Evolutionary conservation across 2,888 invertebrate species (phyloP), one percentile per base, ranked within the genome.

Genomic region (Miltochrista miniata): DNA sequence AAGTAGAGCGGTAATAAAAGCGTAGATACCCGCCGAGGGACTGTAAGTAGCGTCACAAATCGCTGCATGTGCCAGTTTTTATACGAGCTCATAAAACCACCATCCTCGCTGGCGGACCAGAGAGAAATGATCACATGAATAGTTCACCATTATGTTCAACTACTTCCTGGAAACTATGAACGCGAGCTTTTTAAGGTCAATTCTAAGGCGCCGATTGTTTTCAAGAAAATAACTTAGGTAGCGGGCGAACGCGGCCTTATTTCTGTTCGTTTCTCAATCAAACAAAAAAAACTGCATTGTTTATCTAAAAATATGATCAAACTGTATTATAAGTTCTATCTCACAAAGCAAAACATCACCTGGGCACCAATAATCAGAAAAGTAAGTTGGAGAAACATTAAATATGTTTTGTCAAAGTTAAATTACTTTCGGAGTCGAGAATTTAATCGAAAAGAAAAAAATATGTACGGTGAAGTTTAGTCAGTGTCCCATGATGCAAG

Each of bases 391-490:
- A 11, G 44, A 34, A 61, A 59, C 45, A 59, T 61, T 68, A 61
- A 68, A 64, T 61, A 61, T 49, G 53, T 61, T 38, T 65, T 49
- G 52, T 52, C 42, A 46, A 65, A 68, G 66, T 66, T 66, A 68
- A 68, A 66, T 66, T 66, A 62, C 45, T 59, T 61, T 34, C 11
- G 51, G 44, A 48, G 38, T 43, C 62, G 51, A 50, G 50, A 44
- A 65, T 59, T 65, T 61, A 61, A 68, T 65, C 56, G 55, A 11
- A 41, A 52, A 53, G 59, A 68, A 65, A 59, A 68, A 68, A 61
- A 31, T 31, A 31, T 10, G 58, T 47, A 41, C 42, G 57, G 49
- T 15, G 15, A 52, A 50, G 45, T 57, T 55, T 49, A n/a, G 46
- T 47, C 43, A 33, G 44, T 51, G 40, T 54, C 51, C 35, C 46